phyloP scores from a whole-genome alignment of 2,797 vertebrate species.

The Falco novaeseelandiae region DNA sequence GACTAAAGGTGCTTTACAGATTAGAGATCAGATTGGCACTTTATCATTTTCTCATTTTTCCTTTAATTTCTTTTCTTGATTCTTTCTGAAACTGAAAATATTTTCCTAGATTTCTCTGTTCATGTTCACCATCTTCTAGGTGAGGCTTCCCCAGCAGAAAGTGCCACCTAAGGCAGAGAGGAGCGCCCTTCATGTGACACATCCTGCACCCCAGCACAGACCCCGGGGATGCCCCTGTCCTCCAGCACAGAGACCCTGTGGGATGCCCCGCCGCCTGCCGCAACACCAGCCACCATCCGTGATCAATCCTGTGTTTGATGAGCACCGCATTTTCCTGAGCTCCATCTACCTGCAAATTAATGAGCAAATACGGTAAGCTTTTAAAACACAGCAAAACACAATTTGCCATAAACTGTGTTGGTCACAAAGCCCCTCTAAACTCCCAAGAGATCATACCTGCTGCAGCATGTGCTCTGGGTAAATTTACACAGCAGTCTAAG shows the following conservation, averaged over 20 bases:
- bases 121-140: not conserved
- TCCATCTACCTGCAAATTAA: not conserved
- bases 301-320: not conserved
- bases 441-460: not conserved
- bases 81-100: not conserved
- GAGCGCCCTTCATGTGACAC: not conserved
- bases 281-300: fast-evolving
- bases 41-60: slow-evolving; percentile 18
- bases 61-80: not conserved
- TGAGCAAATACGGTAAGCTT: not conserved
- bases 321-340: not conserved
- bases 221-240: not conserved
- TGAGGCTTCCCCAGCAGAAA: not conserved
- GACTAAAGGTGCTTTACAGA: slow-evolving; percentile 28
- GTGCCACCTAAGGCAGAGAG: not conserved
- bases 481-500: slow-evolving; percentile 5
- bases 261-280: not conserved
- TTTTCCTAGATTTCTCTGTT: not conserved
- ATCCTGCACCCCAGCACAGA: not conserved
- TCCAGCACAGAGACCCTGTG: not conserved
- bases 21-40: not conserved
- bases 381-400: not conserved
- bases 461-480: not conserved
- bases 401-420: not conserved
- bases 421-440: not conserved